Percentiles rank a stretch among this genome's conserved stretches.
These are phyloP conservation scores for Liolophura sinensis DNA, from an alignment of 1,140 invertebrate genomes.

Conservation along the genomic window DNA sequence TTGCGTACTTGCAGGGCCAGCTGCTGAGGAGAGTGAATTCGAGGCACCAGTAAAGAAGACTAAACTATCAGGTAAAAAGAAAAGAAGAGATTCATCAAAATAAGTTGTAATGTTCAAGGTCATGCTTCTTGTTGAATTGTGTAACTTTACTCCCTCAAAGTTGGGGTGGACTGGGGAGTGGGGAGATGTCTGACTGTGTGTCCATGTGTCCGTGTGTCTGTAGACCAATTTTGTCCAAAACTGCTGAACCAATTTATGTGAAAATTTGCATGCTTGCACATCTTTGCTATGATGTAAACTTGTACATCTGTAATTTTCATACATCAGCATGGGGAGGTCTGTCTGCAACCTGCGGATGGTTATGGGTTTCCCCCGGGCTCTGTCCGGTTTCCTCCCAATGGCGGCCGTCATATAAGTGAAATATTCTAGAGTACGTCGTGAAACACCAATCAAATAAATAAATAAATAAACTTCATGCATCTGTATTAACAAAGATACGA, in stretches of 20 bases:
- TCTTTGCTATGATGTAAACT: no score
- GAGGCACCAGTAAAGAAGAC: constrained; percentile 12
- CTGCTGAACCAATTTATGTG: constrained; percentile 6
- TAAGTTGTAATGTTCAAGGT: neutral
- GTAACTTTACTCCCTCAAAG: neutral
- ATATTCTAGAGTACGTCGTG: no score
- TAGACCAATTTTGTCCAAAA: neutral
- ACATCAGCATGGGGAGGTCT: no score
- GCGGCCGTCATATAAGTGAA: no score
- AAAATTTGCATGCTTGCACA: no score
- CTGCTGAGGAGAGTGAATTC: constrained; percentile 18
- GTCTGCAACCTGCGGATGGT: no score
- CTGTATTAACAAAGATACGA: no score
- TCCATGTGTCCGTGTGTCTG: neutral
- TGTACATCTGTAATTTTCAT: no score
- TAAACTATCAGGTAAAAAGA: neutral
- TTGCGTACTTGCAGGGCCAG: constrained; percentile 10
- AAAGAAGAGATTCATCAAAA: neutral
- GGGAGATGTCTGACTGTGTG: neutral
- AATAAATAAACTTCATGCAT: no score
- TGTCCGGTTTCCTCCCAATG: no score
- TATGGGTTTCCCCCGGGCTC: no score
- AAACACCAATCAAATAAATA: no score
- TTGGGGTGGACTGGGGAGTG: neutral
- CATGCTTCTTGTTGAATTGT: neutral